These are phyloP conservation scores for Selenia dentaria DNA, from an alignment of 2,888 invertebrate genomes.

Conservation along the genomic window DNA sequence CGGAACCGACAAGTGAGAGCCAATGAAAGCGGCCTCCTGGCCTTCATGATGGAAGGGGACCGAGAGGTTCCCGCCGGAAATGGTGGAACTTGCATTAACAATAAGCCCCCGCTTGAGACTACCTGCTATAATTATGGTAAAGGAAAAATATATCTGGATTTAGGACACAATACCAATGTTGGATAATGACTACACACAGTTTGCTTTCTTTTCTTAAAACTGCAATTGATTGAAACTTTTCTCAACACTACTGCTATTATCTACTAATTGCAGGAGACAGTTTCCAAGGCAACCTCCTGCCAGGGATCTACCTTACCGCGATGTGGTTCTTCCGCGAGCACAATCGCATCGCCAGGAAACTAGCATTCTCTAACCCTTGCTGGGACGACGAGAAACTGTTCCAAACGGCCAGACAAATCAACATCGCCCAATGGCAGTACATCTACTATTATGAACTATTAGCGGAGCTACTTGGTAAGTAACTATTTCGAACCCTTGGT, in stretches of 20 bases:
- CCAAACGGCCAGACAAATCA: constrained; percentile 84
- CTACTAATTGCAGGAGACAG: constrained; percentile 38
- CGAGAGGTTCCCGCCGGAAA: constrained; percentile 41
- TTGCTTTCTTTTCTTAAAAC: no score
- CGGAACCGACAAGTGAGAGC: constrained; percentile 33
- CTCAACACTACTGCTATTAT: no score
- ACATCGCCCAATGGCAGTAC: constrained; percentile 91
- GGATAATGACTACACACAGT: no score
- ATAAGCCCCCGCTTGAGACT: constrained; percentile 44
- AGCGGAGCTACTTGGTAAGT: constrained; percentile 90
- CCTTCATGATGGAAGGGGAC: constrained; percentile 39
- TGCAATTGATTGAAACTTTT: no score
- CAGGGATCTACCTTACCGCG: constrained; percentile 34
- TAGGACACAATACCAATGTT: no score
- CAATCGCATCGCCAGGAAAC: constrained; percentile 78
- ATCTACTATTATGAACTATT: constrained; percentile 92
- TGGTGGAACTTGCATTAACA: constrained; percentile 32
- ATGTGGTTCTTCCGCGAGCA: constrained; percentile 86
- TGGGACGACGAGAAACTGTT: constrained; percentile 94
- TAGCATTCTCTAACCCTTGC: constrained; percentile 85
- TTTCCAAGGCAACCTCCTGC: constrained; percentile 34
- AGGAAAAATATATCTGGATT: no score
- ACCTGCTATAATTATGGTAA: constrained; percentile 54
- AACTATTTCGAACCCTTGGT: no score
- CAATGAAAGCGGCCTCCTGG: constrained; percentile 40